Conservation (phyloP, 2,797 vertebrate genomes). For the Ctenochaetus hawaiiensis region DNA sequence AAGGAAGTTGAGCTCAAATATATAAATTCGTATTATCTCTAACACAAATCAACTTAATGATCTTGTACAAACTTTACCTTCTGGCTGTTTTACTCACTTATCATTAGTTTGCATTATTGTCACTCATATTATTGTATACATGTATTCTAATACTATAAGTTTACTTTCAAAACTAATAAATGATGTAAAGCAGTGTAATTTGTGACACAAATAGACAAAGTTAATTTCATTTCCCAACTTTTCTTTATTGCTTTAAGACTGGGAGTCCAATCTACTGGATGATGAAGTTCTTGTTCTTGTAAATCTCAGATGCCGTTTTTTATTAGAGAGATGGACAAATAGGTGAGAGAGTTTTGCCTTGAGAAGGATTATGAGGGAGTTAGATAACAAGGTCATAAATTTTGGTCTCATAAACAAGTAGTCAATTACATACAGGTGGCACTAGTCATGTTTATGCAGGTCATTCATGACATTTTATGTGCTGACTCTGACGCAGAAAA, state of each 20-base stretch:
- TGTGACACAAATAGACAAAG: background rate
- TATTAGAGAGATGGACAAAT: slow-evolving; percentile 47
- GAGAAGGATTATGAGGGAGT: slow-evolving; percentile 37
- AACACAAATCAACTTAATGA: background rate
- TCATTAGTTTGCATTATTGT: background rate
- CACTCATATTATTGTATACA: background rate
- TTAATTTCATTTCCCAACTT: background rate
- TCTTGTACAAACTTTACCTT: background rate
- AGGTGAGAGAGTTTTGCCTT: slow-evolving; percentile 23
- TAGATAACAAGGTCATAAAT: slow-evolving; percentile 41
- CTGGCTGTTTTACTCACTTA: background rate
- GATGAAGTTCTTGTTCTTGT: slow-evolving; percentile 11
- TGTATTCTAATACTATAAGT: background rate
- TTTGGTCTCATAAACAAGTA: slow-evolving; percentile 35
- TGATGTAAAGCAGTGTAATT: background rate
- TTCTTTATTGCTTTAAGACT: slow-evolving; percentile 1
- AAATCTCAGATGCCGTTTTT: slow-evolving; percentile 22
- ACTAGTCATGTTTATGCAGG: slow-evolving; percentile 25
- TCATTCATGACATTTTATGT: slow-evolving; percentile 38
- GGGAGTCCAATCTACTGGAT: slow-evolving; percentile 6
- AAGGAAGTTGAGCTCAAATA: background rate
- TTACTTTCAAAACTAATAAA: background rate
- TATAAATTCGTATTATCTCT: background rate
- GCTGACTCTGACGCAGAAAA: slow-evolving; percentile 14
- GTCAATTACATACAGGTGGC: slow-evolving; percentile 29